Conservation (phyloP, 2,888 invertebrate species). For the Amaurobius ferox region DNA sequence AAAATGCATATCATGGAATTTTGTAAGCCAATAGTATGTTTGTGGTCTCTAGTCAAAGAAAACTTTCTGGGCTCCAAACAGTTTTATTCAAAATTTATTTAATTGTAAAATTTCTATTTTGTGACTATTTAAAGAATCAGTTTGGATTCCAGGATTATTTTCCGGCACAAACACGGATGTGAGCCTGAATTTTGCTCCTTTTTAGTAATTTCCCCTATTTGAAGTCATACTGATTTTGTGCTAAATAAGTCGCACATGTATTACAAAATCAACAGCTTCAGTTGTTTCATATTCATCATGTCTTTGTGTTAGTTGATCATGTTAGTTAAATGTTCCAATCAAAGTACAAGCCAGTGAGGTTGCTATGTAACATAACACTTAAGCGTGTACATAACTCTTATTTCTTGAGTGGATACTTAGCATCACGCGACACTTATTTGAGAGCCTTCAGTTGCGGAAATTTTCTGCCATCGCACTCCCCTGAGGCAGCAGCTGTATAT, state of each 20-base stretch:
- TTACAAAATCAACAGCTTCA: slow-evolving; percentile 17
- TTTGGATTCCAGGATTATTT: no score
- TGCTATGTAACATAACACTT: slow-evolving; percentile 42
- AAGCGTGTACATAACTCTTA: slow-evolving; percentile 43
- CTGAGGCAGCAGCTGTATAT: slow-evolving; percentile 38
- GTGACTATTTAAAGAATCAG: no score
- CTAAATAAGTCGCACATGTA: slow-evolving; percentile 56
- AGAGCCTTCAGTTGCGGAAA: slow-evolving; percentile 35
- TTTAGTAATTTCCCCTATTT: slow-evolving; percentile 34
- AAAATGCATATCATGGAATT: slow-evolving; percentile 69
- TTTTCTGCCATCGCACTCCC: background rate
- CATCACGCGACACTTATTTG: slow-evolving; percentile 37
- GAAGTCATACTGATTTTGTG: slow-evolving; percentile 31
- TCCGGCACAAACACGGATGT: no score
- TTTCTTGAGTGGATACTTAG: slow-evolving; percentile 64
- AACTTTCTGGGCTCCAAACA: slow-evolving; percentile 41
- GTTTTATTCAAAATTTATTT: no score
- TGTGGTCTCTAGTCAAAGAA: slow-evolving; percentile 62
- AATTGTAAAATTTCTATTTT: no score
- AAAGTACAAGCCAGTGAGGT: slow-evolving; percentile 49
- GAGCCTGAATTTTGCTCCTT: slow-evolving; percentile 21
- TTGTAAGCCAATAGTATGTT: slow-evolving; percentile 67
- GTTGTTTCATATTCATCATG: slow-evolving; percentile 51
- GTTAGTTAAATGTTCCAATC: slow-evolving; percentile 64
- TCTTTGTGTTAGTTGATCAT: slow-evolving; percentile 61